Percentiles rank a stretch among this genome's conserved stretches.
These are phyloP conservation scores for Datnioides undecimradiatus DNA, from an alignment of 2,113 vertebrate species.

Conservation along the genomic window DNA sequence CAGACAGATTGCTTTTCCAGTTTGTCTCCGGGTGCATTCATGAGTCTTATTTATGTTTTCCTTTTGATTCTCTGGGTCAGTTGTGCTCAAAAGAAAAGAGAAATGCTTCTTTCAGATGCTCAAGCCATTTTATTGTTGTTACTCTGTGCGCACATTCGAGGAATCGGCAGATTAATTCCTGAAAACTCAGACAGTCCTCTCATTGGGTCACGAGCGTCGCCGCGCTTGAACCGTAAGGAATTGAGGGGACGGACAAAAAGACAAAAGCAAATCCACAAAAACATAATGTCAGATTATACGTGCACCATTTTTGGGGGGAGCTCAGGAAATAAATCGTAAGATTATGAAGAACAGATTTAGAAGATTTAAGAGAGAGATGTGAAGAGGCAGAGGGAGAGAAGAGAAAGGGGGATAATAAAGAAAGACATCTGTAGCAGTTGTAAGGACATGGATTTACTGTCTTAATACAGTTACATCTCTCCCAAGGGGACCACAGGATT, in stretches of 20 bases:
- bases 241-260: constrained; percentile 46
- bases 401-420: constrained; percentile 76
- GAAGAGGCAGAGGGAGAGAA: constrained; percentile 46
- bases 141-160: not conserved
- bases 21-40: too few species aligned
- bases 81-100: too few species aligned
- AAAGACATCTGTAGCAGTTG: constrained; percentile 82
- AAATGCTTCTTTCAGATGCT: not conserved
- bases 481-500: constrained; percentile 76
- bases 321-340: constrained; percentile 55
- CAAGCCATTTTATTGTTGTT: not conserved
- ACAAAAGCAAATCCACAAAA: constrained; percentile 59
- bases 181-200: constrained; percentile 8
- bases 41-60: too few species aligned
- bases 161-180: constrained; percentile 20
- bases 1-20: too few species aligned
- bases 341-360: constrained; percentile 70
- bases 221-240: constrained; percentile 12
- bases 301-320: constrained; percentile 63
- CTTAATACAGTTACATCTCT: constrained; percentile 81
- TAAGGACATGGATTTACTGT: constrained; percentile 81
- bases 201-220: not conserved
- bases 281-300: constrained; percentile 76
- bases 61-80: too few species aligned
- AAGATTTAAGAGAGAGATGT: constrained; percentile 65